Percentiles rank a stretch among this genome's conserved stretches.
Evolutionary conservation across 1,140 invertebrate species (phyloP).

Genomic region (Zaprionus tsacasi): DNA sequence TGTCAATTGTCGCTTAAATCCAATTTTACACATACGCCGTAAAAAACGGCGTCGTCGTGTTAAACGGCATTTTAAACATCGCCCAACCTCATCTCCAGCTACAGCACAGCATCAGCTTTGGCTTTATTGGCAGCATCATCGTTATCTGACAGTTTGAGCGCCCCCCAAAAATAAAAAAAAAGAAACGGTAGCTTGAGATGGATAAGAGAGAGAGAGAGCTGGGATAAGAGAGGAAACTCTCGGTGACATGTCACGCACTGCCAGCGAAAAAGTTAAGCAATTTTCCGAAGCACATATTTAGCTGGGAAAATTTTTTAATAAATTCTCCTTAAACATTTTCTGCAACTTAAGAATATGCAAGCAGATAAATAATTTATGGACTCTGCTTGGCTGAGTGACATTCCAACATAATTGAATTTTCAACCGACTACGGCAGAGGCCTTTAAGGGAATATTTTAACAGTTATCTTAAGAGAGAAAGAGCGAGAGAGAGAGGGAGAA

Average conservation of each 20-base stretch:
- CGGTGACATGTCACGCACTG: slow-evolving; percentile 50
- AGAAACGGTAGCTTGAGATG: slow-evolving; percentile 25
- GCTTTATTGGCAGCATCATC: slow-evolving; percentile 74
- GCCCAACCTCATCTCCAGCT: neutral
- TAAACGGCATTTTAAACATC: slow-evolving; percentile 54
- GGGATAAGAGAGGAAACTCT: slow-evolving; percentile 18
- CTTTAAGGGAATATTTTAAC: slow-evolving; percentile 12
- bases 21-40: slow-evolving; percentile 67
- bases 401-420: slow-evolving; percentile 10
- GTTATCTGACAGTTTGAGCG: slow-evolving; percentile 71
- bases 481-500: neutral
- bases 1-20: slow-evolving; percentile 81
- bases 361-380: slow-evolving; percentile 5
- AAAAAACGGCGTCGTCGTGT: slow-evolving; percentile 15
- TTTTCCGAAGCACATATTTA: slow-evolving; percentile 22
- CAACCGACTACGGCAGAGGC: neutral
- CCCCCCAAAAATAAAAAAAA: neutral
- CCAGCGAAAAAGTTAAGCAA: slow-evolving; percentile 25
- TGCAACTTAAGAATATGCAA: neutral
- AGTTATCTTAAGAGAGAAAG: neutral
- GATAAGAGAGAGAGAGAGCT: neutral
- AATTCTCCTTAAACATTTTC: slow-evolving; percentile 1
- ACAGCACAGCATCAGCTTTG: slow-evolving; percentile 24
- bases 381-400: neutral
- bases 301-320: slow-evolving; percentile 18